A percentile compares a stretch with the other conserved stretches of the same genome.
Evolutionary conservation across 2,113 vertebrate species (phyloP).

Genomic region (Eurypyga helias): DNA sequence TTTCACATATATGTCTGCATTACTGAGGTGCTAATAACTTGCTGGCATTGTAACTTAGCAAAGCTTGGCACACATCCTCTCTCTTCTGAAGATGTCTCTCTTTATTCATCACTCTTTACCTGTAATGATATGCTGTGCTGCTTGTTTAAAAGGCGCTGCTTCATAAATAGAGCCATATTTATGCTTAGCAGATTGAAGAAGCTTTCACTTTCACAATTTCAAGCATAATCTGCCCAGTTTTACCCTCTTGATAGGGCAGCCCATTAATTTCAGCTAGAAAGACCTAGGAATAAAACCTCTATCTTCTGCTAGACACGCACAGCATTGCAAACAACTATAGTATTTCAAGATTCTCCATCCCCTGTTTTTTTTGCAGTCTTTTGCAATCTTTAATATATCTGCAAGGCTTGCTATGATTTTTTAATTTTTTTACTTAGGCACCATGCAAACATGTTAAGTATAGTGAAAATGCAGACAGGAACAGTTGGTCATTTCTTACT

Average conservation of each 20-base stretch:
- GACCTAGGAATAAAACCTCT: background rate
- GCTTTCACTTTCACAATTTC: background rate
- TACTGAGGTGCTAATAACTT: conserved; percentile 26
- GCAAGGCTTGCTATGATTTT: background rate
- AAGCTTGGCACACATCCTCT: background rate
- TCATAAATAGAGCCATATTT: background rate
- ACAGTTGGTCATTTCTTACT: background rate
- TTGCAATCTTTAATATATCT: background rate
- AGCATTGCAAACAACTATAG: background rate
- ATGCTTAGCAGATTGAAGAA: background rate
- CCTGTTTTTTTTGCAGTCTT: background rate
- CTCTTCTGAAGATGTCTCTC: background rate
- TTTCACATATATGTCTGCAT: background rate
- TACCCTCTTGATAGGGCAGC: background rate
- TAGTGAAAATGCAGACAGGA: background rate
- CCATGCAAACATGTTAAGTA: background rate
- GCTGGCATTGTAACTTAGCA: background rate
- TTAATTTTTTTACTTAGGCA: background rate
- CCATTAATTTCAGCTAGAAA: background rate
- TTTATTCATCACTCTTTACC: background rate
- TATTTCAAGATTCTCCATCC: background rate
- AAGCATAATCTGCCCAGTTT: background rate
- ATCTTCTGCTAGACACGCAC: background rate
- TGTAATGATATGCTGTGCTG: background rate
- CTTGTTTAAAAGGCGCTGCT: background rate